Base-by-base conservation (phyloP, 2,113 vertebrate genomes). In the Craseonycteris thonglongyai region DNA sequence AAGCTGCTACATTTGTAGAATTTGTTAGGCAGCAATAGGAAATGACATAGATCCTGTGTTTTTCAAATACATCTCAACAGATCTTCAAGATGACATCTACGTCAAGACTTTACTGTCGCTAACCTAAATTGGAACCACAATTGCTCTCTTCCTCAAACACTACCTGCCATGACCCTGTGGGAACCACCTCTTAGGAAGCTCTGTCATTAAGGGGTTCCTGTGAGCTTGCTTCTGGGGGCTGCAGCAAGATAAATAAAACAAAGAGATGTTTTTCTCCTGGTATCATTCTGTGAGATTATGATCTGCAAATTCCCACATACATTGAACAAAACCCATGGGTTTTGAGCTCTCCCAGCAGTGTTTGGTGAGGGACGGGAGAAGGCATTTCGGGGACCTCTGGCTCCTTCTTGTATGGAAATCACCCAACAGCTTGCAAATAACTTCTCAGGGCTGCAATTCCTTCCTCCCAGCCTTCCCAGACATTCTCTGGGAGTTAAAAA, bases 161-260 rank as follows among this genome's bases (percentile, higher is more conserved):
- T 97, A 94, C 96, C 96, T 97, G 96, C 92, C 97, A 96, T 91
- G 90, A 81, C 69, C 96, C 87, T 97, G 90, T 93, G 79, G 95
- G 97, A 98, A 97, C 97, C 90, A 71, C 95, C 81, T 95, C 86
- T 83, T 93, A 87, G 90, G 96, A 96, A 97, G 92, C 30, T 0
- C 22, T 97, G 95, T 97, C 74, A 93, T 92, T 96, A 97, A 97
- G 68, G 83, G 86, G 79, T 97, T 97, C 94, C 97, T 96, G 68
- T 0, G 45, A 97, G 97, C 88, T 92, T 97, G 93, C 97, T 94
- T 96, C 96, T 97, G 96, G 91, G 97, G 95, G 66, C 0, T 13
- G 91, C 82, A 65, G 91, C 96, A 97, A 98, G 96, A 95, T 96
- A 98, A 97, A 97, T 97, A 97, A 97, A 97, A 96, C 86, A 96